These are phyloP conservation scores for Drosophila picticornis DNA, from an alignment of 2,888 invertebrate genomes.

Conservation along the genomic window DNA sequence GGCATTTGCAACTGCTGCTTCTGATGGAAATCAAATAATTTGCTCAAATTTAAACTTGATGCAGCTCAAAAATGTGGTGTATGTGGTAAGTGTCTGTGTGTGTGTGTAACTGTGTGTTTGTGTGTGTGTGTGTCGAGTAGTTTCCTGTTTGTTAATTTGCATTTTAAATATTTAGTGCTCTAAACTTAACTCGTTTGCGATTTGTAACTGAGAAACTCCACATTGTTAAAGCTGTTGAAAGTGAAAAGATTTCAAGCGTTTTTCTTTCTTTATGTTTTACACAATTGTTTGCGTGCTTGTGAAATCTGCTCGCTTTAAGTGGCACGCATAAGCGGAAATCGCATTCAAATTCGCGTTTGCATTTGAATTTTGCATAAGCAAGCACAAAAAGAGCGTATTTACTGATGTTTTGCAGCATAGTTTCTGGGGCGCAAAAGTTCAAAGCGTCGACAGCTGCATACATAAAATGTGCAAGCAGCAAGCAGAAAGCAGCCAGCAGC, in stretches of 20 bases:
- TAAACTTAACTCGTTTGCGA: neutral
- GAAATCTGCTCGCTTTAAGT: slow-evolving; percentile 26
- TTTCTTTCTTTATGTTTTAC: neutral
- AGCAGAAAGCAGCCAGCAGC: neutral
- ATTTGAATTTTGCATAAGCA: slow-evolving; percentile 56
- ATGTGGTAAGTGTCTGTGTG: neutral
- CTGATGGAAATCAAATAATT: slow-evolving; percentile 16
- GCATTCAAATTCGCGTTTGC: slow-evolving; percentile 36
- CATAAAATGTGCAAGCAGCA: slow-evolving; percentile 38
- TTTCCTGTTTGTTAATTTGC: slow-evolving; percentile 9
- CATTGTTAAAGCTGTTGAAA: neutral
- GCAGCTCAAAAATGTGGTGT: neutral
- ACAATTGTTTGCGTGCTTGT: slow-evolving; percentile 1
- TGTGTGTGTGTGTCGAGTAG: neutral
- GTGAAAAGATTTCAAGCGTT: neutral
- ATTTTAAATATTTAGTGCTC: neutral
- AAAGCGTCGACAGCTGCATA: slow-evolving; percentile 62
- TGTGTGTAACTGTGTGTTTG: neutral
- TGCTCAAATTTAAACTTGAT: slow-evolving; percentile 7
- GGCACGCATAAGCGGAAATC: slow-evolving; percentile 42
- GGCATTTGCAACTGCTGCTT: neutral
- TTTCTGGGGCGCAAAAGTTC: slow-evolving; percentile 57
- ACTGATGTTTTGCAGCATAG: slow-evolving; percentile 58
- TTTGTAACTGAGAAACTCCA: neutral
- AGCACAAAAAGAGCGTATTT: slow-evolving; percentile 50